Conservation (phyloP, 2,888 invertebrate genomes). For the Cephus runcator region DNA sequence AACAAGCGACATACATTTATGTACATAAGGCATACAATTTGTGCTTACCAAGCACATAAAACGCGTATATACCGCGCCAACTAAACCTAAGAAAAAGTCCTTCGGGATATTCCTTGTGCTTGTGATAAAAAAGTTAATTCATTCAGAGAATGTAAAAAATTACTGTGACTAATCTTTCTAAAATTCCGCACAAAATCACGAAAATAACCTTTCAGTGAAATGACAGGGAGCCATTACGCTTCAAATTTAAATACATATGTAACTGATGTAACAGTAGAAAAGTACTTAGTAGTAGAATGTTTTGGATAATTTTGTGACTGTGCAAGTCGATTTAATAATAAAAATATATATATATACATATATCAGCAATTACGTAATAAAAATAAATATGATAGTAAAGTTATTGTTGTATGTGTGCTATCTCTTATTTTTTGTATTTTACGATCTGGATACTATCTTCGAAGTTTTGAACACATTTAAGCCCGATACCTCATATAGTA, state of each 20-base stretch:
- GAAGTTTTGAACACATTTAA: not conserved
- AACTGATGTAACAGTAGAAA: not conserved
- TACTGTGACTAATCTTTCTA: slow-evolving; percentile 11
- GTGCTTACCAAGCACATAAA: not conserved
- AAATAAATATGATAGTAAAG: not conserved
- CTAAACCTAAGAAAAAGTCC: not conserved
- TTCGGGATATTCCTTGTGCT: not conserved
- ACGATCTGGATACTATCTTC: not conserved
- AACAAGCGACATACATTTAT: not conserved
- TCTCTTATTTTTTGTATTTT: not conserved
- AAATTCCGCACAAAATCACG: slow-evolving; percentile 3
- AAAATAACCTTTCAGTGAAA: slow-evolving; percentile 19
- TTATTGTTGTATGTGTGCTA: not conserved
- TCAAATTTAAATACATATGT: not conserved
- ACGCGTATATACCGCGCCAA: not conserved
- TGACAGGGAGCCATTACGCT: slow-evolving; percentile 24
- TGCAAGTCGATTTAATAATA: not conserved
- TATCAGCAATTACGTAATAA: not conserved
- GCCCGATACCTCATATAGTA: not conserved
- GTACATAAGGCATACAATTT: not conserved
- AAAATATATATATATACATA: not conserved
- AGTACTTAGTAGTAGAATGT: not conserved
- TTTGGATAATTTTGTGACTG: not conserved
- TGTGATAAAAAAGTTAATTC: not conserved
- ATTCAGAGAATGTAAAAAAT: not conserved